Percentiles rank a stretch among this genome's conserved stretches.
Evolutionary conservation across 2,113 vertebrate species (phyloP).

Genomic region (Poeciliopsis retropinna): DNA sequence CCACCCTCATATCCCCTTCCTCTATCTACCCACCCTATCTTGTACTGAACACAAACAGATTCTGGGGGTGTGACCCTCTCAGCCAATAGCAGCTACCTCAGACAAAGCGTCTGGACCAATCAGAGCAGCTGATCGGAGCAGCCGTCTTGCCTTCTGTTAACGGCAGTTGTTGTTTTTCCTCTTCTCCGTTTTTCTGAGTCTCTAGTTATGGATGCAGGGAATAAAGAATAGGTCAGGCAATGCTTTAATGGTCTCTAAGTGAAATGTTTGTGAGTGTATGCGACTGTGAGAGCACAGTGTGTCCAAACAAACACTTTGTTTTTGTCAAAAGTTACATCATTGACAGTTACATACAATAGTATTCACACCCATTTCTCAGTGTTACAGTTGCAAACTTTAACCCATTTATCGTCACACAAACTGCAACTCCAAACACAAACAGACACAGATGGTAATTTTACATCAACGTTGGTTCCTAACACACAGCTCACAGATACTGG

Average conservation of each 20-base stretch:
- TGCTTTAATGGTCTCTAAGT: slow-evolving; percentile 68
- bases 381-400: neutral
- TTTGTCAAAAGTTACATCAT: slow-evolving; percentile 15
- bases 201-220: slow-evolving; percentile 75
- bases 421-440: slow-evolving; percentile 19
- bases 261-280: slow-evolving; percentile 39
- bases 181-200: slow-evolving; percentile 57
- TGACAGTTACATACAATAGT: neutral
- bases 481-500: slow-evolving; percentile 47
- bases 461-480: slow-evolving; percentile 40
- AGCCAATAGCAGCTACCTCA: slow-evolving; percentile 77
- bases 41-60: slow-evolving; percentile 81
- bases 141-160: slow-evolving; percentile 60
- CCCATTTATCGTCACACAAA: neutral
- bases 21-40: slow-evolving; percentile 13
- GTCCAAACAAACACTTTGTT: slow-evolving; percentile 24
- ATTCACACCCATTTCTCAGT: neutral
- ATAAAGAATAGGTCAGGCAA: slow-evolving; percentile 70
- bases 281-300: slow-evolving; percentile 3
- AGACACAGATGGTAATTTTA: slow-evolving; percentile 48
- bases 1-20: slow-evolving; percentile 36
- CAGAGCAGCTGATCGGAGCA: slow-evolving; percentile 29
- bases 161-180: slow-evolving; percentile 80
- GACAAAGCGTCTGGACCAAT: slow-evolving; percentile 57
- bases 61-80: slow-evolving; percentile 83